These are phyloP conservation scores for Crocallis elinguaria DNA, from an alignment of 2,888 invertebrate species.

Conservation along the genomic window DNA sequence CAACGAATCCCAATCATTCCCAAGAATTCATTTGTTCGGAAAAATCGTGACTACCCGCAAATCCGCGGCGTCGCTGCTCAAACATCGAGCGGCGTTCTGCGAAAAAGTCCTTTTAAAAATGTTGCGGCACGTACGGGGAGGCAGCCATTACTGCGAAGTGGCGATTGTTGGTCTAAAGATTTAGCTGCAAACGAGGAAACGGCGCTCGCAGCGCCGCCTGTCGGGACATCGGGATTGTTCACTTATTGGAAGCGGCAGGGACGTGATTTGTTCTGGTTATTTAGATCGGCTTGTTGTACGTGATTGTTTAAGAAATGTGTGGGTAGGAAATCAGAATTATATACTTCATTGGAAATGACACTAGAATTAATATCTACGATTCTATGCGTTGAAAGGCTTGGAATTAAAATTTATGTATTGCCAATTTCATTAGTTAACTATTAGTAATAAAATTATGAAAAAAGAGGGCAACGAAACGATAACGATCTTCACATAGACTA, in stretches of 20 bases:
- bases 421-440: too few species aligned
- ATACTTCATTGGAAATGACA: too few species aligned
- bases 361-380: too few species aligned
- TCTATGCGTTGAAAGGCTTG: too few species aligned
- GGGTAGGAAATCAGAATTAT: too few species aligned
- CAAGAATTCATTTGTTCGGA: conserved; percentile 75
- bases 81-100: conserved; percentile 73
- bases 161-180: conserved; percentile 81
- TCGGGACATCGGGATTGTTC: conserved; percentile 11
- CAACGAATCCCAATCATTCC: conserved; percentile 70
- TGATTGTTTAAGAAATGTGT: too few species aligned
- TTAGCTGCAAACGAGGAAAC: conserved; percentile 67
- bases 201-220: conserved; percentile 23
- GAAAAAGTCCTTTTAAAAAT: conserved; percentile 85
- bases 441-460: too few species aligned
- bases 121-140: conserved; percentile 82
- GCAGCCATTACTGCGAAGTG: conserved; percentile 83
- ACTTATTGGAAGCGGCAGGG: conserved; percentile 28
- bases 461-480: too few species aligned
- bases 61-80: conserved; percentile 58
- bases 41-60: conserved; percentile 75
- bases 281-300: background rate
- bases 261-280: too few species aligned
- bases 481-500: too few species aligned
- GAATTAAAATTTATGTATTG: too few species aligned